A percentile compares a stretch with the other conserved stretches of the same genome.
phyloP scores from a whole-genome alignment of 2,113 vertebrate genomes.

The Alligator mississippiensis region DNA sequence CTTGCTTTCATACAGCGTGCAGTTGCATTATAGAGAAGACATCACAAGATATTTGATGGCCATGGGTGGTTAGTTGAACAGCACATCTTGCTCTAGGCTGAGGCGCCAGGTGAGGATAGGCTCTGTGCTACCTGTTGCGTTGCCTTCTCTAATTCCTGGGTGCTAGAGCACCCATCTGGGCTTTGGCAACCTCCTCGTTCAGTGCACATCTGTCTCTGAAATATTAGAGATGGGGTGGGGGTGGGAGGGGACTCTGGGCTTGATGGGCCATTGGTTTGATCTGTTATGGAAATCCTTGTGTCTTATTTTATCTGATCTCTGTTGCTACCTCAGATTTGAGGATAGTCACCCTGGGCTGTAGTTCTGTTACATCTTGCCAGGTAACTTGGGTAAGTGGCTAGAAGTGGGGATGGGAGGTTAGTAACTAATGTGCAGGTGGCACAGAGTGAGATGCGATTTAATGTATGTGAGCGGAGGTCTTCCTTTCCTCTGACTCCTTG shows the following conservation, averaged over 20 bases:
- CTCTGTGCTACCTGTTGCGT: not conserved
- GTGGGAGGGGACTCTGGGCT: not conserved
- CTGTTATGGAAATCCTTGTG: not conserved
- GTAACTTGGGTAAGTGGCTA: not conserved
- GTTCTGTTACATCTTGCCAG: not conserved
- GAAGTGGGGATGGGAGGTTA: not conserved
- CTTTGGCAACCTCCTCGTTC: not conserved
- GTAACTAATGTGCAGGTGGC: not conserved
- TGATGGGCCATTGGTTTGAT: not conserved
- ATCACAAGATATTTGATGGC: fast-evolving
- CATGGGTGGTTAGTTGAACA: not conserved
- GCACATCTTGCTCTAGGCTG: not conserved
- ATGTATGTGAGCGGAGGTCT: not conserved
- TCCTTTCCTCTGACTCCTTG: not conserved
- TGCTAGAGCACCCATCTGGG: not conserved
- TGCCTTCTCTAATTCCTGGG: not conserved
- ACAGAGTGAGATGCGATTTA: not conserved
- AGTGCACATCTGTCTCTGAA: fast-evolving
- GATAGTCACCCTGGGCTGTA: not conserved
- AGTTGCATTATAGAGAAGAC: not conserved
- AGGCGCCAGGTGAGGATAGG: not conserved
- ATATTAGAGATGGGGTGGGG: not conserved
- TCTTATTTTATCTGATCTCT: not conserved
- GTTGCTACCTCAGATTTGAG: fast-evolving
- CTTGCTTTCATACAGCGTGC: not conserved